A percentile compares a stretch with the other conserved stretches of the same genome.
Conservation (phyloP, 35 echinoderm and acorn worm species). For the Heliocidaris tuberculata region DNA sequence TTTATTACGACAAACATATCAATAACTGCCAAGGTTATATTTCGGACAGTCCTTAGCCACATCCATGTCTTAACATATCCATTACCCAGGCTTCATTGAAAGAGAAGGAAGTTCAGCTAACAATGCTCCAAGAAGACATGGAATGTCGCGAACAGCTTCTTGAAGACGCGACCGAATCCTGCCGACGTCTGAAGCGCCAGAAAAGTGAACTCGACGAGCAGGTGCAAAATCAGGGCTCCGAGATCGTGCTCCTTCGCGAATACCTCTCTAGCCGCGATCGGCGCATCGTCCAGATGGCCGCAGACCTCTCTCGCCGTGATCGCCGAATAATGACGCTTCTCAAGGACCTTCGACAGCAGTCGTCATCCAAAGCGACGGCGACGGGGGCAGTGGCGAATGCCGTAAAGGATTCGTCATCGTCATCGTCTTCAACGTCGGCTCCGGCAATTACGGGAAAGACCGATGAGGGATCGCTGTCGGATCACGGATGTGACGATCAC, state of each 20-base stretch:
- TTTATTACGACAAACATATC: too few species aligned
- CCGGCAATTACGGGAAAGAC: not conserved
- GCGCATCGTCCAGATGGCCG: constrained; percentile 4
- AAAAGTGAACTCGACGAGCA: constrained; percentile 14
- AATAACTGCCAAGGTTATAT: too few species aligned
- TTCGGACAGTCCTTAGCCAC: too few species aligned
- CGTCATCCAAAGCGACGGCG: not conserved
- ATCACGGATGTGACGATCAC: not conserved
- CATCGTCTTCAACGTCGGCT: not conserved
- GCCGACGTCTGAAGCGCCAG: constrained; percentile 29
- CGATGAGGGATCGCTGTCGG: not conserved
- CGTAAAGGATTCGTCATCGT: not conserved
- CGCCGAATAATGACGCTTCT: constrained; percentile 38
- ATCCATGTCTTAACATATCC: not conserved
- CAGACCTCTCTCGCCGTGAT: constrained; percentile 23
- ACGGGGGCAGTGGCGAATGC: not conserved
- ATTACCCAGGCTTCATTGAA: not conserved
- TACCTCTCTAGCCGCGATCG: constrained; percentile 2
- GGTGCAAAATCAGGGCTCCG: not conserved
- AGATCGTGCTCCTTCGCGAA: not conserved
- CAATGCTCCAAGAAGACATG: constrained; percentile 6
- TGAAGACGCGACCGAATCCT: not conserved
- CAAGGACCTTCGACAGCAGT: constrained; percentile 21
- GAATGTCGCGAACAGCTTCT: not conserved
- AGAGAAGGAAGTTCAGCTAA: not conserved